A percentile compares a stretch with the other conserved stretches of the same genome.
phyloP scores from a whole-genome alignment of 2,113 vertebrate species.

The Trichomycterus rosablanca region DNA sequence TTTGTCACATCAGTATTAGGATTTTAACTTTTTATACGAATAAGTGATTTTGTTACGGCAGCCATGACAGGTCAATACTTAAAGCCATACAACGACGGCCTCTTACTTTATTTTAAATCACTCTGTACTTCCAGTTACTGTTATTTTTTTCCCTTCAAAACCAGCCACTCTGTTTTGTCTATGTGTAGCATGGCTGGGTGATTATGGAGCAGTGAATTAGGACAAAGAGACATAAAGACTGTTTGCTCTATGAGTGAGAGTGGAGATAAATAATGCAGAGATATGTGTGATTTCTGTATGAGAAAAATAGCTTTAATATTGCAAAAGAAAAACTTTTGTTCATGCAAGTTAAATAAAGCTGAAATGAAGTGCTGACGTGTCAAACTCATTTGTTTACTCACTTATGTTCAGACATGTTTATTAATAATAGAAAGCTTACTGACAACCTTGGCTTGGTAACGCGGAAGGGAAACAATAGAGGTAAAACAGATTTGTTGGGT shows the following conservation, averaged over 20 bases:
- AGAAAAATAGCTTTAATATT: too few species aligned
- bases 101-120: not conserved
- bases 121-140: not conserved
- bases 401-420: too few species aligned
- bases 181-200: too few species aligned
- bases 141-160: too few species aligned
- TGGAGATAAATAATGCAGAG: not conserved
- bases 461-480: too few species aligned
- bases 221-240: not conserved
- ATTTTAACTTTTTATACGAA: slow-evolving; percentile 4
- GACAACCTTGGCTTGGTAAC: too few species aligned
- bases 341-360: slow-evolving; percentile 26
- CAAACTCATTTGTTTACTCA: not conserved
- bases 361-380: not conserved
- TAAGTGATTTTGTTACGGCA: not conserved
- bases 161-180: too few species aligned
- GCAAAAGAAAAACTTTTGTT: slow-evolving; percentile 1
- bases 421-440: too few species aligned
- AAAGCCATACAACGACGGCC: not conserved
- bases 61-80: not conserved
- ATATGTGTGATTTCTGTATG: too few species aligned
- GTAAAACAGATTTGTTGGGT: too few species aligned
- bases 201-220: not conserved
- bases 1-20: not conserved
- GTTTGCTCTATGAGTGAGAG: not conserved